phyloP scores from a whole-genome alignment of 2,797 vertebrate species.

The Anisognathus igniventris region DNA sequence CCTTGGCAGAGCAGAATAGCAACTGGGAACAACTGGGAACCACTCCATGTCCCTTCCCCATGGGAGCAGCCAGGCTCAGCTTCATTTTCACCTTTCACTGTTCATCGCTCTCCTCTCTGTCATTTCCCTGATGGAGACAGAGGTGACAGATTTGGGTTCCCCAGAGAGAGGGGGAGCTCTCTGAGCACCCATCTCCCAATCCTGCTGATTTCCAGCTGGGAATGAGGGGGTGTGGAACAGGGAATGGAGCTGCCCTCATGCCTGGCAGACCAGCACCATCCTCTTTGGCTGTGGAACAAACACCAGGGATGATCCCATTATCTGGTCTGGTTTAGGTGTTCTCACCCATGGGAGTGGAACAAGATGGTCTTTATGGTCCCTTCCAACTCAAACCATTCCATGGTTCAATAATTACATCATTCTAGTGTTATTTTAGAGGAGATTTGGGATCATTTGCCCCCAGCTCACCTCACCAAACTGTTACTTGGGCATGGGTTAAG shows the following conservation, averaged over 20 bases:
- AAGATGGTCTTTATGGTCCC: too few species aligned
- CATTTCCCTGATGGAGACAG: neutral
- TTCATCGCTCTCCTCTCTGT: neutral
- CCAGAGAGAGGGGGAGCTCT: neutral
- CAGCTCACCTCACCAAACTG: neutral
- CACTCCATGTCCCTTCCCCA: neutral
- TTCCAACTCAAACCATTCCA: neutral
- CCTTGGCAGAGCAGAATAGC: fast-evolving
- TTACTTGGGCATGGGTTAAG: fast-evolving
- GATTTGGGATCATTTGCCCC: neutral
- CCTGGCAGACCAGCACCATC: neutral
- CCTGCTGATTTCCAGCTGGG: neutral
- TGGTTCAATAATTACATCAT: fast-evolving
- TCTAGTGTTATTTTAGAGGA: neutral
- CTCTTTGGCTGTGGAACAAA: neutral
- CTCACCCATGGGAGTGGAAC: neutral
- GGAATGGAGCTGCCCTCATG: fast-evolving
- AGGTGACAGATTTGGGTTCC: neutral
- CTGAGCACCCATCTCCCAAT: fast-evolving
- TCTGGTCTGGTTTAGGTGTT: neutral
- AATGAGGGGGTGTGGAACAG: fast-evolving
- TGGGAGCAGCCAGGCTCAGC: fast-evolving
- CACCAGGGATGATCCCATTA: fast-evolving
- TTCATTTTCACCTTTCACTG: neutral
- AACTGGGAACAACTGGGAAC: neutral